phyloP scores from a whole-genome alignment of 2,888 invertebrate species.

The Eupithecia vulgata region DNA sequence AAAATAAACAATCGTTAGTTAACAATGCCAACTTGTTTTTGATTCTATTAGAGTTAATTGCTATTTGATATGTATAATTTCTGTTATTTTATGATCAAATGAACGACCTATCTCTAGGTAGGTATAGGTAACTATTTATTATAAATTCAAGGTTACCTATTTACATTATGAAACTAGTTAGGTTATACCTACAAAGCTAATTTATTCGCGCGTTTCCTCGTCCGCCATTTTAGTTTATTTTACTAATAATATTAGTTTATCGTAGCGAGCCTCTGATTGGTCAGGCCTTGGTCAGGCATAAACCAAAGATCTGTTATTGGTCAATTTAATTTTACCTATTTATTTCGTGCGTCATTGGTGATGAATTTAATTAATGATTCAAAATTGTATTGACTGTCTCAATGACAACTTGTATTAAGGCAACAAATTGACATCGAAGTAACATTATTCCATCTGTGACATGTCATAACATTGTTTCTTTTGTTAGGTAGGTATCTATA shows the following conservation, averaged over 20 bases:
- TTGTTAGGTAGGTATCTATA: no score
- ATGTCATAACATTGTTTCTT: not conserved
- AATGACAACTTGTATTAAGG: not conserved
- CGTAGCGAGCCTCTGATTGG: conserved; percentile 30
- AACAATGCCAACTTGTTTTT: not conserved
- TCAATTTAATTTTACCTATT: conserved; percentile 30
- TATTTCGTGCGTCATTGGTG: conserved; percentile 21
- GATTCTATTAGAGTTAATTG: conserved; percentile 3
- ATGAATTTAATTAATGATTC: conserved; percentile 6
- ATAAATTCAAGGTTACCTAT: conserved; percentile 6
- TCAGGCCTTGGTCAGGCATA: conserved; percentile 11
- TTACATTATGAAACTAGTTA: not conserved
- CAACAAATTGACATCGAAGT: no score
- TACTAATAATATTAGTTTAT: conserved; percentile 23
- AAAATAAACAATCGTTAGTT: not conserved
- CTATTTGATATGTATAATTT: conserved; percentile 3
- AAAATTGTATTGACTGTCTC: not conserved
- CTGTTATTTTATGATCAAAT: not conserved
- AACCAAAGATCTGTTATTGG: conserved; percentile 35
- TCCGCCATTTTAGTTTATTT: conserved; percentile 40
- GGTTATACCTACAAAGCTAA: conserved; percentile 3
- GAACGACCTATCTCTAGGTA: conserved; percentile 1
- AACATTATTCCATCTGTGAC: no score
- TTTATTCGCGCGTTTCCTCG: conserved; percentile 31
- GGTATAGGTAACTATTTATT: not conserved